Evolutionary conservation across 1,140 invertebrate genomes (phyloP).

Genomic region (Geopemphigus sp.): DNA sequence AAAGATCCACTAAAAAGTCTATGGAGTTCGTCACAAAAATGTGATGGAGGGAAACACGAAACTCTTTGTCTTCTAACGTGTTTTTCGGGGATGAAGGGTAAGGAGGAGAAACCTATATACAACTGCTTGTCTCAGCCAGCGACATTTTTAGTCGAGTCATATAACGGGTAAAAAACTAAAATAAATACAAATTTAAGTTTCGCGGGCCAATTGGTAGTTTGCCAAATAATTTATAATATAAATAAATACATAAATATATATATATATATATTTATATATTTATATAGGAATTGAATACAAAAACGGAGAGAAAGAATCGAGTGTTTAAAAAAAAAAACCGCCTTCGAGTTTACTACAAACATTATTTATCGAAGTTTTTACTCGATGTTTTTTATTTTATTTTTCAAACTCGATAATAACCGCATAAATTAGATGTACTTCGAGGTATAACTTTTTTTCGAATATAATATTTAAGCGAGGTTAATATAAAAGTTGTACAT

Average conservation of each 20-base stretch:
- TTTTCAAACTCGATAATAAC: slow-evolving; percentile 16
- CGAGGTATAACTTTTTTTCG: background rate
- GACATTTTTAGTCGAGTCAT: background rate
- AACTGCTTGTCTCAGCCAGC: too few relatives aligned
- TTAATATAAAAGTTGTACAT: too few relatives aligned
- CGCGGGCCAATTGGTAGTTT: slow-evolving; percentile 2
- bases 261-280: too few relatives aligned
- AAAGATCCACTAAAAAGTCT: too few relatives aligned
- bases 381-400: background rate
- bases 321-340: background rate
- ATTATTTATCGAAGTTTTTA: background rate
- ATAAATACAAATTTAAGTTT: background rate
- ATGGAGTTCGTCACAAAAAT: too few relatives aligned
- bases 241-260: too few relatives aligned
- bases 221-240: slow-evolving; percentile 15
- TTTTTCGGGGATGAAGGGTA: too few relatives aligned
- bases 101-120: too few relatives aligned
- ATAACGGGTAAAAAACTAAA: background rate
- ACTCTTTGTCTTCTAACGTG: too few relatives aligned
- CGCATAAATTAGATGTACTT: background rate
- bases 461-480: too few relatives aligned
- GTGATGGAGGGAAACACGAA: too few relatives aligned
- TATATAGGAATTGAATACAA: background rate
- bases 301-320: background rate
- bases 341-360: background rate